phyloP scores from a whole-genome alignment of 2,113 vertebrate species.

The Nycticorax nycticorax region DNA sequence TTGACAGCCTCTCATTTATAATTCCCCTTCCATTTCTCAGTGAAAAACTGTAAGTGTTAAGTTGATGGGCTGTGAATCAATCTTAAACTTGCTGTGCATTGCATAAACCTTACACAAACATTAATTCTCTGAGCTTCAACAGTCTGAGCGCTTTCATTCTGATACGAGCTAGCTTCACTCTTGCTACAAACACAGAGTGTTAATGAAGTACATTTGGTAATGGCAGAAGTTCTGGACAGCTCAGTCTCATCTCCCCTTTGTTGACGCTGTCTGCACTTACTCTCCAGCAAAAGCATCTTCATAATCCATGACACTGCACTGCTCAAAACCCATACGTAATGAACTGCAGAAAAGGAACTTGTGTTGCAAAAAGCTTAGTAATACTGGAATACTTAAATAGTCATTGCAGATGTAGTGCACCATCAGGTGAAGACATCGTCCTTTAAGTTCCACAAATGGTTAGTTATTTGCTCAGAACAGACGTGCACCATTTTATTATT shows the following conservation, averaged over 20 bases:
- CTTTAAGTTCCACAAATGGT: not conserved
- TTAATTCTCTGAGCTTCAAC: not conserved
- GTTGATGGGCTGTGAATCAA: not conserved
- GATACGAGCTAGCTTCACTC: not conserved
- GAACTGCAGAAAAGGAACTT: fast-evolving
- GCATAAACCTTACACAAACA: not conserved
- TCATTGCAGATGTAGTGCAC: not conserved
- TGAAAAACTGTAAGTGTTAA: not conserved
- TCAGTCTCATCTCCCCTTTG: not conserved
- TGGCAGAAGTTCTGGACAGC: not conserved
- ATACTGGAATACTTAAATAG: not conserved
- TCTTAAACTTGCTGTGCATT: not conserved
- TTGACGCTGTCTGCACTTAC: not conserved
- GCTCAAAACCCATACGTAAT: not conserved
- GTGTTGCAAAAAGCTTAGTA: not conserved
- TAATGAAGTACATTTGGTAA: not conserved
- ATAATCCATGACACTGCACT: not conserved
- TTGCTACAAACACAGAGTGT: not conserved
- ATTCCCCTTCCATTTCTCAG: not conserved
- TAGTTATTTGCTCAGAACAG: not conserved
- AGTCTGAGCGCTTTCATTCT: not conserved
- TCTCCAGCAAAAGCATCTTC: not conserved
- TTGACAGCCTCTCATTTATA: not conserved
- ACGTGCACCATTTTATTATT: not conserved
- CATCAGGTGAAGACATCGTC: not conserved